phyloP scores from a whole-genome alignment of 1,140 invertebrate genomes.

The Geopemphigus sp. region DNA sequence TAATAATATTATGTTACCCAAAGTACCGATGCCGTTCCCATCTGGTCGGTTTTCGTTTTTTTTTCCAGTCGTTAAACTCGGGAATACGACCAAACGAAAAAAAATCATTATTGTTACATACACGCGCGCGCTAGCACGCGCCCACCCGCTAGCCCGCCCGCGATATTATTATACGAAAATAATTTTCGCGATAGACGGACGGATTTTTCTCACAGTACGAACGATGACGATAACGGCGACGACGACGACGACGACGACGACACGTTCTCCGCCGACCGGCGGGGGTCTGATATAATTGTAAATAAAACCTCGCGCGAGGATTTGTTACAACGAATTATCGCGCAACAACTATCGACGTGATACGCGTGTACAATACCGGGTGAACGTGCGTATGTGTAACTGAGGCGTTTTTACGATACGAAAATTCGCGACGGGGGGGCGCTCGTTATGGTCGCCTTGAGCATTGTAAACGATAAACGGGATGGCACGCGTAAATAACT shows the following conservation, averaged over 20 bases:
- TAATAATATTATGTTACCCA: no score
- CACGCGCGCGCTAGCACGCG: no score
- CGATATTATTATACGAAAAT: no score
- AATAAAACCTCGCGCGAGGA: background rate
- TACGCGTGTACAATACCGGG: no score
- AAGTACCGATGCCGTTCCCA: no score
- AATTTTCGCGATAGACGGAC: background rate
- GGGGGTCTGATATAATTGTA: slow-evolving; percentile 41
- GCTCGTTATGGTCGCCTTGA: slow-evolving; percentile 24
- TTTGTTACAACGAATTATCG: slow-evolving; percentile 20
- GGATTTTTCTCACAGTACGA: slow-evolving; percentile 15
- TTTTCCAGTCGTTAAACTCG: no score
- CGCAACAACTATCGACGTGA: background rate
- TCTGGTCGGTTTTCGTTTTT: no score
- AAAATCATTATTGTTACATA: background rate
- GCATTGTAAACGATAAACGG: slow-evolving; percentile 14
- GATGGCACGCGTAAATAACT: slow-evolving; percentile 18
- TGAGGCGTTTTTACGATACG: background rate
- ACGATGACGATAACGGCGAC: no score
- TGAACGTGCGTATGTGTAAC: background rate
- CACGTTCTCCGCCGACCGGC: background rate
- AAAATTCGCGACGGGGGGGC: background rate
- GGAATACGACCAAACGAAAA: no score
- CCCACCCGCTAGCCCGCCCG: no score
- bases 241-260: no score